Evolutionary conservation across 1,140 invertebrate genomes (phyloP).

Genomic region (Solenopsis fugax): DNA sequence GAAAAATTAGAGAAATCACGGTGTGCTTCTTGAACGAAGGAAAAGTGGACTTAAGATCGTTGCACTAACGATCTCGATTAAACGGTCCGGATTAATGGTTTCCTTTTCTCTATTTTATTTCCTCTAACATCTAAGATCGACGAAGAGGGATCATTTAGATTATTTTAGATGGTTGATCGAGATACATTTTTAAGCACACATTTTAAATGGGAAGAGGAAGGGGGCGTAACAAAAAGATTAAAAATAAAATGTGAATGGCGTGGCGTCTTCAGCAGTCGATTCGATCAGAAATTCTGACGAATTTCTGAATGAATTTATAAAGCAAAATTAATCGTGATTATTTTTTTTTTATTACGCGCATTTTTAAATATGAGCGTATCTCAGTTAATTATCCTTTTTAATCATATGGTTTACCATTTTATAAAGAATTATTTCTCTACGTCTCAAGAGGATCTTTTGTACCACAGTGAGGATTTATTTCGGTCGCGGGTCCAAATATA

Average conservation of each 20-base stretch:
- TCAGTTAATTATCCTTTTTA: neutral
- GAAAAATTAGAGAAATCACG: neutral
- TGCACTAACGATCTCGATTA: constrained; percentile 14
- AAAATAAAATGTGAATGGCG: neutral
- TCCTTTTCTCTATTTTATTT: neutral
- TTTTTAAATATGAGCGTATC: neutral
- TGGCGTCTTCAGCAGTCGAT: neutral
- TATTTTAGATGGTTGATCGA: constrained; percentile 1
- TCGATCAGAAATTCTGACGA: neutral
- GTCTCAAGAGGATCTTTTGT: neutral
- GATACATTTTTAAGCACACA: neutral
- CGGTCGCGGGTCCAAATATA: constrained; percentile 23
- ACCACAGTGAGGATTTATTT: constrained; percentile 13
- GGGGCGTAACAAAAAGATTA: neutral
- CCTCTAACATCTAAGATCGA: neutral
- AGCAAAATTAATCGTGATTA: neutral
- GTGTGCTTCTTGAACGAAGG: neutral
- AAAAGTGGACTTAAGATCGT: neutral
- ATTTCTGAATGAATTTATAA: neutral
- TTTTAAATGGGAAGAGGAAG: neutral
- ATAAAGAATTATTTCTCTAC: constrained; percentile 11
- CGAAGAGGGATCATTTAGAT: constrained; percentile 11
- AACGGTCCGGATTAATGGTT: constrained; percentile 1
- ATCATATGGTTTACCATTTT: neutral
- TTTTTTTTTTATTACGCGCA: too few species aligned